phyloP scores from a whole-genome alignment of 2,113 vertebrate genomes.

The Tympanuchus pallidicinctus region DNA sequence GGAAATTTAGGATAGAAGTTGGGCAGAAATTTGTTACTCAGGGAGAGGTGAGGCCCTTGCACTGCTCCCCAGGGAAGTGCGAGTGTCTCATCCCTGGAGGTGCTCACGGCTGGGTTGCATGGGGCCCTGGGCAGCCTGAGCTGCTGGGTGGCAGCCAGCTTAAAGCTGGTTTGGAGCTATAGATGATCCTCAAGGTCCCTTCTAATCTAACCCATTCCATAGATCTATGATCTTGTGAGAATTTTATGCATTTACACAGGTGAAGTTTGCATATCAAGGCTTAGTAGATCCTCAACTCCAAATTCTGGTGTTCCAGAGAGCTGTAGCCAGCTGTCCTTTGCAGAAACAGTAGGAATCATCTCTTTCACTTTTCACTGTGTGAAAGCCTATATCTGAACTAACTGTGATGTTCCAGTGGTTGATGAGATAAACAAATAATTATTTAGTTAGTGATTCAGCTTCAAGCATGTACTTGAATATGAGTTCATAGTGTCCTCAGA shows the following conservation, averaged over 20 bases:
- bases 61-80: no score
- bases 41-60: no score
- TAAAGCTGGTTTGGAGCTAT: no score
- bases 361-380: background rate
- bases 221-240: background rate
- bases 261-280: background rate
- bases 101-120: no score
- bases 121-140: no score
- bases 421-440: background rate
- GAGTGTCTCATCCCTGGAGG: no score
- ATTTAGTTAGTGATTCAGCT: background rate
- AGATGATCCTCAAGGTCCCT: no score
- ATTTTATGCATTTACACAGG: background rate
- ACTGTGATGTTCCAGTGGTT: fast-evolving
- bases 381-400: background rate
- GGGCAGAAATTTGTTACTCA: no score
- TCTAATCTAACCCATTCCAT: no score
- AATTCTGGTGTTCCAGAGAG: background rate
- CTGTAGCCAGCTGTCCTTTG: background rate
- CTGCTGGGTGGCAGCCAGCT: no score
- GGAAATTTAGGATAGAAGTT: no score
- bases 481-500: background rate
- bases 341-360: background rate
- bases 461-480: background rate
- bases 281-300: background rate